These are phyloP conservation scores for Salvelinus fontinalis DNA, from an alignment of 2,113 vertebrate species.

Conservation along the genomic window DNA sequence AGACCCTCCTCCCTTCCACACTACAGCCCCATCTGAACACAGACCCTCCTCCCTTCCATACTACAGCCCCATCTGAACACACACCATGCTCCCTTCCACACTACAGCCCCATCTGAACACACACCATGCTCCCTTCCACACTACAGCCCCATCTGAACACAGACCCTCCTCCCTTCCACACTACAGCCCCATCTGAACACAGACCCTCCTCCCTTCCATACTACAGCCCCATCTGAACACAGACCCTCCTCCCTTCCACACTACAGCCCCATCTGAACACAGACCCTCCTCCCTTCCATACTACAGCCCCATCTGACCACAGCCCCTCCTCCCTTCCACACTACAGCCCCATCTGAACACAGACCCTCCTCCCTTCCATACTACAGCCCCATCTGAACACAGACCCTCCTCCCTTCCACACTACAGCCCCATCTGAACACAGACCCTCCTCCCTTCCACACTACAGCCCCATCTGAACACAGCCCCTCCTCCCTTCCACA, in stretches of 20 bases:
- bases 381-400: slow-evolving; percentile 2
- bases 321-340: no score
- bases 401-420: no score
- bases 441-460: neutral
- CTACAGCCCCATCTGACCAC: neutral
- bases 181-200: neutral
- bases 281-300: neutral
- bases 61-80: no score
- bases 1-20: neutral
- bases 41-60: no score
- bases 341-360: neutral
- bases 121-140: neutral
- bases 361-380: neutral
- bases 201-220: neutral
- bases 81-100: neutral
- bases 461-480: neutral
- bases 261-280: no score
- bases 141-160: neutral
- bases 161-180: neutral
- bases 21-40: slow-evolving; percentile 2
- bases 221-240: no score
- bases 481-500: neutral
- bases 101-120: neutral
- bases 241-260: no score
- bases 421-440: no score